A percentile compares a stretch with the other conserved stretches of the same genome.
Conservation (phyloP, 2,888 invertebrate genomes). For the Synergus umbraculus region DNA sequence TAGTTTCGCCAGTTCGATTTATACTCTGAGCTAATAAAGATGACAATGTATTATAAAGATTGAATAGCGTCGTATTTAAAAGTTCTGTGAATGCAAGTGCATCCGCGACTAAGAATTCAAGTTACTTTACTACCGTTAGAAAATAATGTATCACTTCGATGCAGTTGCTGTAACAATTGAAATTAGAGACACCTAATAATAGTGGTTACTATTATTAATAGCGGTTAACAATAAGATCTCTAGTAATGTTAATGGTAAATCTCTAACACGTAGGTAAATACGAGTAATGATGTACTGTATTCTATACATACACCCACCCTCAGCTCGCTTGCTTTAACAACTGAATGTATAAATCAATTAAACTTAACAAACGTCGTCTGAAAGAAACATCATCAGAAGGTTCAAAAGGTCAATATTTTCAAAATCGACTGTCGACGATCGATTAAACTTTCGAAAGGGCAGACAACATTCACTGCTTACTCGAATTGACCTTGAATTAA, state of each 20-base stretch:
- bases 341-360: slow-evolving; percentile 73
- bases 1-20: slow-evolving; percentile 34
- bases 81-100: slow-evolving; percentile 34
- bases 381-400: slow-evolving; percentile 51
- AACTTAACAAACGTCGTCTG: slow-evolving; percentile 55
- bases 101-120: slow-evolving; percentile 38
- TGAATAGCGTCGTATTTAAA: slow-evolving; percentile 48
- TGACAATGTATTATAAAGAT: slow-evolving; percentile 56
- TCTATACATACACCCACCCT: slow-evolving; percentile 69
- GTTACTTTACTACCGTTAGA: slow-evolving; percentile 30
- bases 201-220: slow-evolving; percentile 67
- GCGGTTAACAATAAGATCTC: slow-evolving; percentile 69
- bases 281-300: slow-evolving; percentile 65
- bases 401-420: slow-evolving; percentile 41
- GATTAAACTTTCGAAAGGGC: not conserved
- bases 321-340: slow-evolving; percentile 74
- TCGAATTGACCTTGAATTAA: slow-evolving; percentile 24
- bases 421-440: slow-evolving; percentile 22
- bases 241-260: slow-evolving; percentile 68
- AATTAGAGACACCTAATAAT: slow-evolving; percentile 59
- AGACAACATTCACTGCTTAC: not conserved
- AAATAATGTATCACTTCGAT: slow-evolving; percentile 42
- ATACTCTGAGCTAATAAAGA: slow-evolving; percentile 52
- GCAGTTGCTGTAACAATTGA: slow-evolving; percentile 59
- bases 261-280: slow-evolving; percentile 66